Conservation (phyloP, 2,113 vertebrate genomes). For the Nipponia nippon region DNA sequence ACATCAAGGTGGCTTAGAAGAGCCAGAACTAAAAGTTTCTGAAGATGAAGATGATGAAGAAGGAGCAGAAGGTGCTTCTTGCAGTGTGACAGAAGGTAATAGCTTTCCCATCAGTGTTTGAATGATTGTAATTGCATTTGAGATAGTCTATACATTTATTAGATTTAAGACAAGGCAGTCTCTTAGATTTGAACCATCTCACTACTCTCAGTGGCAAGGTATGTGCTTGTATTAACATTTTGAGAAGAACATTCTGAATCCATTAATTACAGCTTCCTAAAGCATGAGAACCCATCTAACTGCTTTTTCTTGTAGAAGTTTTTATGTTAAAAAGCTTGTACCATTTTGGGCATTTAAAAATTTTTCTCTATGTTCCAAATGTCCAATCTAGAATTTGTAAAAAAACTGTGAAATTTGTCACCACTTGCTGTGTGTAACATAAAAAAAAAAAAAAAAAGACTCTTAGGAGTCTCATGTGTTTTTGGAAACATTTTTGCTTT, state of each 20-base stretch:
- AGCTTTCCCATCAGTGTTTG: not conserved
- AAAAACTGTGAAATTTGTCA: not conserved
- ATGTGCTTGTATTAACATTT: not conserved
- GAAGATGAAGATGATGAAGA: slow-evolving; percentile 65
- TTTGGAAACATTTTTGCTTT: not conserved
- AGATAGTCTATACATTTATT: not conserved
- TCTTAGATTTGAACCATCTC: not conserved
- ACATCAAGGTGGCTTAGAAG: not conserved
- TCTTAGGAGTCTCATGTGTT: not conserved
- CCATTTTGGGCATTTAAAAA: not conserved
- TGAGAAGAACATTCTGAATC: not conserved
- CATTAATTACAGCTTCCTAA: not conserved
- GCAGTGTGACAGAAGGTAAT: slow-evolving; percentile 47
- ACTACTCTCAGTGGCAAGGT: not conserved
- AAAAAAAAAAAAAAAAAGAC: not conserved
- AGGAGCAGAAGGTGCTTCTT: slow-evolving; percentile 2
- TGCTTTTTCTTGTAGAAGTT: not conserved
- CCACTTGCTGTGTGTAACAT: not conserved
- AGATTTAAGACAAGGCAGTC: not conserved
- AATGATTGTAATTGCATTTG: not conserved
- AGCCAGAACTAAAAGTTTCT: slow-evolving; percentile 56
- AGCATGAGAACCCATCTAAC: not conserved
- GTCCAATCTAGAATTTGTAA: not conserved
- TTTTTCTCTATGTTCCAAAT: not conserved
- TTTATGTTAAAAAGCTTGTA: not conserved